phyloP scores from a whole-genome alignment of 2,113 vertebrate species.

The Chionodraco myersi region DNA sequence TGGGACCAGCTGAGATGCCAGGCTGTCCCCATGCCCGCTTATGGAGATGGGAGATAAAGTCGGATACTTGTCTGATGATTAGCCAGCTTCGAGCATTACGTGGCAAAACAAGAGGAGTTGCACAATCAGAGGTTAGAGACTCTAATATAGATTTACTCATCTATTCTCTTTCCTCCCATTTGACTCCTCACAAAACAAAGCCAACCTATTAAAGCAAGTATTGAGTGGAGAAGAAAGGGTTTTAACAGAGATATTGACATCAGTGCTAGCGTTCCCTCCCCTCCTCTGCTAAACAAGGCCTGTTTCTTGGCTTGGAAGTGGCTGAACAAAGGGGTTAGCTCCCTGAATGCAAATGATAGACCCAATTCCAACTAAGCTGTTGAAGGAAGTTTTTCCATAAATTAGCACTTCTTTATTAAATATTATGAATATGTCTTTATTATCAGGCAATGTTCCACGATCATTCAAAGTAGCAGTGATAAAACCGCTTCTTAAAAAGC shows the following conservation, averaged over 20 bases:
- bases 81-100: constrained; percentile 72
- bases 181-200: constrained; percentile 75
- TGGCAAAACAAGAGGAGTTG: constrained; percentile 71
- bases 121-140: constrained; percentile 75
- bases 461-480: too few relatives aligned
- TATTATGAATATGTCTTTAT: too few relatives aligned
- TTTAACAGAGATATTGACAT: constrained; percentile 82
- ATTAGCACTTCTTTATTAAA: too few relatives aligned
- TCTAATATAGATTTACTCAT: constrained; percentile 78
- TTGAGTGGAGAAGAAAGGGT: constrained; percentile 75
- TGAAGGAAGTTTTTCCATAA: too few relatives aligned
- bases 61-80: constrained; percentile 70
- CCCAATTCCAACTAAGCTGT: too few relatives aligned
- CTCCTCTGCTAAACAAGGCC: constrained; percentile 59
- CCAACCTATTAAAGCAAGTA: constrained; percentile 77
- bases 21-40: constrained; percentile 40
- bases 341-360: constrained; percentile 24
- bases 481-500: too few relatives aligned
- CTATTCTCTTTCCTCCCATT: constrained; percentile 73
- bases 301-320: constrained; percentile 49
- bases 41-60: constrained; percentile 63
- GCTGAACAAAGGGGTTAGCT: constrained; percentile 30
- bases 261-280: constrained; percentile 44
- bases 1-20: constrained; percentile 57
- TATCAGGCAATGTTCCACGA: too few relatives aligned